A percentile compares a stretch with the other conserved stretches of the same genome.
These are phyloP conservation scores for Sebastes nivosus DNA, from an alignment of 2,797 vertebrate genomes.

Conservation along the genomic window DNA sequence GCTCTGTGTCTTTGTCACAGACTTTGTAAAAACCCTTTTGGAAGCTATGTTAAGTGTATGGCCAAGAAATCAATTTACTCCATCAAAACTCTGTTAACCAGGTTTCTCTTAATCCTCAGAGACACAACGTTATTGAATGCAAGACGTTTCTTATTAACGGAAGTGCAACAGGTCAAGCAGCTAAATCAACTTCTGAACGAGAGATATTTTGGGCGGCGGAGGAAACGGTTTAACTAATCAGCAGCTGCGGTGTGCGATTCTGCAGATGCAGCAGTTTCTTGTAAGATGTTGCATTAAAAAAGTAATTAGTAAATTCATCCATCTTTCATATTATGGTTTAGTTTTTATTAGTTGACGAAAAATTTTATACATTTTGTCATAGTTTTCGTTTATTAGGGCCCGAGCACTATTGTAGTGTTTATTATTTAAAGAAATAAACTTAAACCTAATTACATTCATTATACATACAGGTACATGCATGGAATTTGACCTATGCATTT, in stretches of 20 bases:
- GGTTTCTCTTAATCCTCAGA: slow-evolving; percentile 4
- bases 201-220: background rate
- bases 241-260: background rate
- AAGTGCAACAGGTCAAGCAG: background rate
- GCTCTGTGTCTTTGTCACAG: background rate
- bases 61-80: slow-evolving; percentile 1
- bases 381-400: background rate
- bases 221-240: background rate
- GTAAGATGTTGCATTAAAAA: background rate
- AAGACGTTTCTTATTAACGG: background rate
- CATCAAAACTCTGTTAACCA: background rate
- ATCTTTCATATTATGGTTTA: background rate
- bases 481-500: too few species aligned
- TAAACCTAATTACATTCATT: too few species aligned
- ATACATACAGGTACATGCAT: too few species aligned
- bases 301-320: background rate
- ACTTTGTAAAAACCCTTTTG: background rate
- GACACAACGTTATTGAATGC: background rate
- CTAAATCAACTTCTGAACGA: background rate
- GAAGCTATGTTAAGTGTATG: background rate
- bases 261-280: background rate
- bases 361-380: background rate
- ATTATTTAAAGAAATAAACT: too few species aligned
- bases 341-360: background rate
- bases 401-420: too few species aligned